phyloP scores from a whole-genome alignment of 2,888 invertebrate genomes.

The Bursaphelenchus okinawaensis region DNA sequence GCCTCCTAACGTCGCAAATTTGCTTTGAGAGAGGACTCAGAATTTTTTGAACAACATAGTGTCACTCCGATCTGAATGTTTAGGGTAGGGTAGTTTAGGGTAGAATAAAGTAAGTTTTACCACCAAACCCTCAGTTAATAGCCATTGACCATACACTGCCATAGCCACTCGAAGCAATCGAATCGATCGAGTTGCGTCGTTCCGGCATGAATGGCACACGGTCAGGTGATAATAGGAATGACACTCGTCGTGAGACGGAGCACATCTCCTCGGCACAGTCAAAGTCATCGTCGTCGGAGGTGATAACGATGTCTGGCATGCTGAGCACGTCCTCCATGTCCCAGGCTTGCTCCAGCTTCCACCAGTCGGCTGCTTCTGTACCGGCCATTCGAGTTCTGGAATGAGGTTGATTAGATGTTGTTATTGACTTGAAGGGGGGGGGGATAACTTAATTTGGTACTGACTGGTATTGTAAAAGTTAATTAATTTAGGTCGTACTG shows the following conservation, averaged over 20 bases:
- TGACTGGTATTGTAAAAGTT: no score
- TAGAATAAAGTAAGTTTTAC: no score
- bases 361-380: slow-evolving; percentile 38
- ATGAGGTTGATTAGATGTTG: no score
- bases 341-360: slow-evolving; percentile 49
- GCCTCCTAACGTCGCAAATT: no score
- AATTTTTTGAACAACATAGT: no score
- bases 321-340: slow-evolving; percentile 31
- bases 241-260: slow-evolving; percentile 1
- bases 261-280: slow-evolving; percentile 9
- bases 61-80: no score
- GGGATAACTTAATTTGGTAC: no score
- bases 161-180: not conserved
- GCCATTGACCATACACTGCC: slow-evolving; percentile 9
- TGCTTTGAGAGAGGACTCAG: no score
- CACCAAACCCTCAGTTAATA: no score
- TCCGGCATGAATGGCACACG: slow-evolving; percentile 5
- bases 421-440: no score
- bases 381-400: slow-evolving; percentile 22
- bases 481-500: no score
- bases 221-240: not conserved
- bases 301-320: slow-evolving; percentile 4
- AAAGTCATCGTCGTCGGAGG: slow-evolving; percentile 6
- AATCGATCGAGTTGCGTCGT: slow-evolving; percentile 5
- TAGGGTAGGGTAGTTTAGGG: no score